Evolutionary conservation across 2,113 vertebrate genomes (phyloP), one percentile per base, ranked within the genome.

Genomic region (Hippoglossus stenolepis): DNA sequence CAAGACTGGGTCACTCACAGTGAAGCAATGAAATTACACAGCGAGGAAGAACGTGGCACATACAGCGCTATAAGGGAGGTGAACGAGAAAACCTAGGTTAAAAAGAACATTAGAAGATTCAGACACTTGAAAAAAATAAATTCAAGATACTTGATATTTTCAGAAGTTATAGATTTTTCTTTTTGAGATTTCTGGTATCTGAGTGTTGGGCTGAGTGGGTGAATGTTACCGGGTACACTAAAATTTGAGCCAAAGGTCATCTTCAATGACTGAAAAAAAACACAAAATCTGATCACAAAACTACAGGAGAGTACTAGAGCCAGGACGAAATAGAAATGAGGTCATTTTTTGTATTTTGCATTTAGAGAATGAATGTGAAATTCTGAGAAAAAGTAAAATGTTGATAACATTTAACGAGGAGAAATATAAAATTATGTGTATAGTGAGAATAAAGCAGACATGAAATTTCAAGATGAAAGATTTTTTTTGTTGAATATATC

Each of bases 1-100:
- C 5, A 38, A 28, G n/a, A 75, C n/a, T 15, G 23, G 15, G 20
- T n/a, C 23, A 94, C 95, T 95, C 79, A 96, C 95, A 96, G 82
- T 56, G 95, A 94, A 5, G 95, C 94, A 1, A 96, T 87, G 83
- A 96, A 95, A 28, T 92, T 96, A 71, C 95, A 96, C 21, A 96
- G 87, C 0, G 92, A 94, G n/a, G 94, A 95, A 0, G 95, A 94
- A 11, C 94, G 94, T 2, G 95, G 95, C 28, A 96, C 88, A 11
- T 92, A 95, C 47, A 96, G 83, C 0, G 94, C 91, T 14, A 94
- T 91, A 17, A 95, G 87, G 61, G 94, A 94, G 7, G 93, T 93
- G 64, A 94, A 35, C 2, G 90, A 85, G 70, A 93, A 95, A 1
- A 95, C 93, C 95, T 94, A 70, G 45, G 14, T 68, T 2, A 68